Base-by-base conservation (phyloP, 1,140 invertebrate species). In the Drosophila varians region DNA sequence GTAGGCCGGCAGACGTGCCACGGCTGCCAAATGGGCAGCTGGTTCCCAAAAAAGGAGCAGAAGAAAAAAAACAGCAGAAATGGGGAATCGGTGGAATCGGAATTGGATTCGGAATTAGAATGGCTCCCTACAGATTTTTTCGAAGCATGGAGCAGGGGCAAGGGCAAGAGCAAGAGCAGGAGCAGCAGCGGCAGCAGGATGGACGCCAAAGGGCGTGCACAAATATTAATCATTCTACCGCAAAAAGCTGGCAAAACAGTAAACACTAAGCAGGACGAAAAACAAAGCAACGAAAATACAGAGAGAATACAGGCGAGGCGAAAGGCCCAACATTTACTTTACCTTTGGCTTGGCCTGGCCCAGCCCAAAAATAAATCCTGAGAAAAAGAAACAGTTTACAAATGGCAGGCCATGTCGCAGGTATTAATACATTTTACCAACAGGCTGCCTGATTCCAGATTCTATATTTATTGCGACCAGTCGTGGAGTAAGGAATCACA, bases 181-280 rank as follows among this genome's bases (percentile, higher is more conserved):
- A 28, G 26, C 26, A 9, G 26, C 26, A 8, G n/a, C n/a, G 26
- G 26, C 8, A 9, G 9, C 26, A n/a, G 26, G 26, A 19, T 9
- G 26, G 19, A 28, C 7, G 8, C 26, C 26, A 28, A 28, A 28
- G 49, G 65, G 61, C 49, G 62, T 69, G 65, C 64, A 69, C 65
- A 69, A 69, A 69, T 69, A 69, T 69, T 69, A 69, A 69, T 69
- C 65, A 69, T 69, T 69, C 64, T 19, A 40, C 65, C 42, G 64
- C 60, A 64, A 62, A 62, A 40, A 21, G 42, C 56, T 64, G 60
- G 60, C 53, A 23, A 38, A 43, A 68, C 40, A 46, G 60, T 28
- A 55, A 47, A 56, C 65, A 56, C 12, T 31, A 52, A 52, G 28
- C 40, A 26, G 58, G 36, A 12, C 12, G 18, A 26, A 56, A 21